Evolutionary conservation across 2,888 invertebrate species (phyloP).

Genomic region (Notodonta ziczac): DNA sequence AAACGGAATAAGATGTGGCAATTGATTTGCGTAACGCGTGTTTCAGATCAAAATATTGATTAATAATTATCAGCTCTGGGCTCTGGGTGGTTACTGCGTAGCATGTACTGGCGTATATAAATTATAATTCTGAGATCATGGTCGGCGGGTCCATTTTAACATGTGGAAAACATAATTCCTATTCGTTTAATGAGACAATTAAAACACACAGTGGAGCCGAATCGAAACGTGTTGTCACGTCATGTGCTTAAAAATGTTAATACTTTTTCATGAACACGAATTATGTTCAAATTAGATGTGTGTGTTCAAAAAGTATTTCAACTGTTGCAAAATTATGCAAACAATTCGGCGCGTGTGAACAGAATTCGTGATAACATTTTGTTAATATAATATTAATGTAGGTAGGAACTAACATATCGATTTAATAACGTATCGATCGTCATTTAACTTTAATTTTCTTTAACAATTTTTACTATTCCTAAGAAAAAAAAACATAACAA

Average conservation of each 20-base stretch:
- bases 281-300: not conserved
- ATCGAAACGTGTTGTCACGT: slow-evolving; percentile 39
- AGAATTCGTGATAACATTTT: not conserved
- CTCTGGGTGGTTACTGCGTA: not conserved
- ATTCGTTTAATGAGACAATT: slow-evolving; percentile 54
- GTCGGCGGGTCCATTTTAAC: slow-evolving; percentile 37
- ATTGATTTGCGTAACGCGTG: slow-evolving; percentile 34
- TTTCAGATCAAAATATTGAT: slow-evolving; percentile 9
- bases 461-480: no score
- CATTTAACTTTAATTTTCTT: no score
- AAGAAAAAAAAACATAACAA: not conserved
- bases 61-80: not conserved
- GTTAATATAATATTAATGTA: not conserved
- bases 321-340: slow-evolving; percentile 1
- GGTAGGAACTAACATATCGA: no score
- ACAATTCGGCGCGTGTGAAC: not conserved
- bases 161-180: slow-evolving; percentile 50
- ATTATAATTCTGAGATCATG: slow-evolving; percentile 16
- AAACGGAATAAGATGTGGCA: slow-evolving; percentile 23
- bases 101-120: not conserved
- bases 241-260: slow-evolving; percentile 19
- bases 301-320: not conserved
- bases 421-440: no score
- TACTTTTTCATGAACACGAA: slow-evolving; percentile 8
- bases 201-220: slow-evolving; percentile 41